Percentiles rank a stretch among this genome's conserved stretches.
phyloP scores from a whole-genome alignment of 2,797 vertebrate genomes.

The Cuculus canorus region DNA sequence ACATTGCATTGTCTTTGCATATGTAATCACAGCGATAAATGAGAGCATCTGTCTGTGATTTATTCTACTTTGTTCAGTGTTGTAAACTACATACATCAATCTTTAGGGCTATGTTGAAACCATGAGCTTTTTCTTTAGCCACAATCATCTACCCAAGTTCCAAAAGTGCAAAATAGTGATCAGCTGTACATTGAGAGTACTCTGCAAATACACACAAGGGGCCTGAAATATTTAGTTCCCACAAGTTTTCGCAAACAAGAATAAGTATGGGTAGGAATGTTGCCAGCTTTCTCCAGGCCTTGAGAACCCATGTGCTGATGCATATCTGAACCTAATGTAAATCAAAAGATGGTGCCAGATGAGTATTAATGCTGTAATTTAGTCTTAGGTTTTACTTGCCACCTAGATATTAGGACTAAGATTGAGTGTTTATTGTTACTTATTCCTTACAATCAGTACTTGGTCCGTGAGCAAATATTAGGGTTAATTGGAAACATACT shows the following conservation, averaged over 20 bases:
- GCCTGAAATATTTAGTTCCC: constrained; percentile 2
- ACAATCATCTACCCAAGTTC: background rate
- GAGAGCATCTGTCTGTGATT: constrained; percentile 33
- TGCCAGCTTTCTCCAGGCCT: constrained; percentile 2
- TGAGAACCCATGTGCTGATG: background rate
- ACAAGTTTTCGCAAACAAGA: background rate
- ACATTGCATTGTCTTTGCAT: background rate
- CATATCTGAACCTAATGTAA: background rate
- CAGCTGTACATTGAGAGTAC: background rate
- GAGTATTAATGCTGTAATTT: background rate
- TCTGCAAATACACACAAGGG: background rate
- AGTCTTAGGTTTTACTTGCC: background rate
- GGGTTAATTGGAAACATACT: background rate
- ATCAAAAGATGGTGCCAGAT: background rate
- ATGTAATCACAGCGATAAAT: background rate
- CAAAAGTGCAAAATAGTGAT: constrained; percentile 10
- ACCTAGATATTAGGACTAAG: background rate
- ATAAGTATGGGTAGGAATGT: background rate
- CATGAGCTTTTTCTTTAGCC: background rate
- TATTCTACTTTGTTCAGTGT: background rate
- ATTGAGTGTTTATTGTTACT: background rate
- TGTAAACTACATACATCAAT: constrained; percentile 19
- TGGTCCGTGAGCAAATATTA: background rate
- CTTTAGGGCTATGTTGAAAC: background rate
- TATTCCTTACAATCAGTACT: background rate